phyloP scores from a whole-genome alignment of 2,113 vertebrate species.

The Ploceus nigricollis region DNA sequence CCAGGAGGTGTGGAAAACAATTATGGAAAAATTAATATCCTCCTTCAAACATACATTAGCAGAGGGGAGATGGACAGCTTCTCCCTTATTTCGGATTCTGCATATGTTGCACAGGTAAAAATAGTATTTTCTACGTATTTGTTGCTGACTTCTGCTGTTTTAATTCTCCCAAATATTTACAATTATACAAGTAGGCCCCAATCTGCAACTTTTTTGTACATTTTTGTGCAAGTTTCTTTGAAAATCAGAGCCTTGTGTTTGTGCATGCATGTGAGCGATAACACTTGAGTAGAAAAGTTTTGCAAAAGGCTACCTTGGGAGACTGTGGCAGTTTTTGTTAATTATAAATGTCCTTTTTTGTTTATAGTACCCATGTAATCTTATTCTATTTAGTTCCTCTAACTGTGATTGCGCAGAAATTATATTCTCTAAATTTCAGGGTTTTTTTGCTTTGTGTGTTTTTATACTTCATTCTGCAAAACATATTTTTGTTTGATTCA shows the following conservation, averaged over 20 bases:
- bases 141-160: background rate
- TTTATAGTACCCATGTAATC: background rate
- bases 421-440: background rate
- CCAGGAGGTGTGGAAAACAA: constrained; percentile 94
- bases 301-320: background rate
- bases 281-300: background rate
- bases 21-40: constrained; percentile 97
- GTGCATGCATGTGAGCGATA: background rate
- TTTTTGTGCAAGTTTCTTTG: background rate
- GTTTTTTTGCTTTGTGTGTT: background rate
- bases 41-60: constrained; percentile 95
- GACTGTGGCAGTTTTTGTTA: background rate
- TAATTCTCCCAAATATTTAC: background rate
- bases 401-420: background rate
- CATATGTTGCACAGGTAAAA: constrained; percentile 94
- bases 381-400: background rate
- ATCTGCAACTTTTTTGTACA: background rate
- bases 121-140: background rate
- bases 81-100: constrained; percentile 96
- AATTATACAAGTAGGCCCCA: background rate
- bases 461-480: background rate
- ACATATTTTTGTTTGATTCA: background rate
- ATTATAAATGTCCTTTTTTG: background rate
- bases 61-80: constrained; percentile 96
- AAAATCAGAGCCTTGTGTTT: background rate